A percentile compares a stretch with the other conserved stretches of the same genome.
Evolutionary conservation across 2,113 vertebrate genomes (phyloP).

Genomic region (Colossoma macropomum): DNA sequence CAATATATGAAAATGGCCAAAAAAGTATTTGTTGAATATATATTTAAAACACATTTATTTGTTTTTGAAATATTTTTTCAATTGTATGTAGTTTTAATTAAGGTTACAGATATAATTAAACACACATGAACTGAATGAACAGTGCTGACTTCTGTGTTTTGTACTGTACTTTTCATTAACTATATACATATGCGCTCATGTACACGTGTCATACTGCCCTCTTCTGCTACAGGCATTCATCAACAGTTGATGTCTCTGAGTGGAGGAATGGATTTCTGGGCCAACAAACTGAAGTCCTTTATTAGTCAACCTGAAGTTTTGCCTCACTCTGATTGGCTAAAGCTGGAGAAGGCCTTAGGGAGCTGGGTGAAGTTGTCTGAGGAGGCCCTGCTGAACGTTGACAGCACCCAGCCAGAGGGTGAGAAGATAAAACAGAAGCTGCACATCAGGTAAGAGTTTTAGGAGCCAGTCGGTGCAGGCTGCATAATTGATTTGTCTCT

Average conservation of each 20-base stretch:
- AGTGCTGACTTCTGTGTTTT: too few relatives aligned
- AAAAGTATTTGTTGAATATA: too few relatives aligned
- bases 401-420: constrained; percentile 54
- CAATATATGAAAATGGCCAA: too few relatives aligned
- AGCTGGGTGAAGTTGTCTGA: constrained; percentile 70
- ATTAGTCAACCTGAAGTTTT: constrained; percentile 40
- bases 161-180: too few relatives aligned
- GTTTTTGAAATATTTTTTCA: too few relatives aligned
- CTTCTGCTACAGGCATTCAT: constrained; percentile 67
- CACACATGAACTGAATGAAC: too few relatives aligned
- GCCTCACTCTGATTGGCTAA: constrained; percentile 66
- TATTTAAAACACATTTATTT: too few relatives aligned
- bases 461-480: too few relatives aligned
- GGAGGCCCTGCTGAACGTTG: constrained; percentile 54
- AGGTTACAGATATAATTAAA: too few relatives aligned
- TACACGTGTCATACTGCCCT: too few relatives aligned
- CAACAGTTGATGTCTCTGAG: constrained; percentile 70
- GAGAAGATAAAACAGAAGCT: constrained; percentile 49
- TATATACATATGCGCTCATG: too few relatives aligned
- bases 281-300: constrained; percentile 60
- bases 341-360: constrained; percentile 66
- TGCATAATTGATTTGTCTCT: neutral
- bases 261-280: constrained; percentile 74
- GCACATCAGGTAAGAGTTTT: constrained; percentile 62
- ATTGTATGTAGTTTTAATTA: too few relatives aligned